Conservation (phyloP, 2,888 invertebrate genomes). For the Helicoverpa assulta region DNA sequence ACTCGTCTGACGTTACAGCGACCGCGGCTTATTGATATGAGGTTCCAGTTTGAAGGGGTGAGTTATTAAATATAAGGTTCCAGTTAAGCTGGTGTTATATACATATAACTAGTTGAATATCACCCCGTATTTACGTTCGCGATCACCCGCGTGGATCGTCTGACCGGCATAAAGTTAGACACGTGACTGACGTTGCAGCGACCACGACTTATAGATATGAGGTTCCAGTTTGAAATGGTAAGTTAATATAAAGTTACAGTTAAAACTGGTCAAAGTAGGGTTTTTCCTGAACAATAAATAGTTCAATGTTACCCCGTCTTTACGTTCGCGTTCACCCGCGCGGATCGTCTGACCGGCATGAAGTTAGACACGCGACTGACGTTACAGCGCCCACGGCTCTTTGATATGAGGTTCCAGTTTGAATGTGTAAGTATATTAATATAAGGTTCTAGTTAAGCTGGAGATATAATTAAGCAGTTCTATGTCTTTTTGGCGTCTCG, state of each 20-base stretch:
- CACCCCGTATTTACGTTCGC: slow-evolving; percentile 86
- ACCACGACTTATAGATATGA: slow-evolving; percentile 91
- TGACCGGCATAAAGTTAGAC: slow-evolving; percentile 91
- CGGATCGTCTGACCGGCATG: slow-evolving; percentile 91
- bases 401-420: slow-evolving; percentile 92
- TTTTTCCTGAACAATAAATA: too few relatives aligned
- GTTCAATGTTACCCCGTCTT: slow-evolving; percentile 92
- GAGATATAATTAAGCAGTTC: too few relatives aligned
- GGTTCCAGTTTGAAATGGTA: slow-evolving; percentile 90
- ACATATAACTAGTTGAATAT: too few relatives aligned
- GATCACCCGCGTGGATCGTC: slow-evolving; percentile 91
- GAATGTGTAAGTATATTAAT: too few relatives aligned
- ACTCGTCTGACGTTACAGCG: slow-evolving; percentile 91
- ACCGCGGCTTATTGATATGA: slow-evolving; percentile 91
- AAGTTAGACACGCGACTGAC: slow-evolving; percentile 91
- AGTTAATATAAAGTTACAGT: slow-evolving; percentile 43
- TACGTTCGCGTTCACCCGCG: slow-evolving; percentile 90
- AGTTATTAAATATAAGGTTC: slow-evolving; percentile 51
- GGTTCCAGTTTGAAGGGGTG: slow-evolving; percentile 90
- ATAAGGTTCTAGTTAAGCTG: too few relatives aligned
- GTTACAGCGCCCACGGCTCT: slow-evolving; percentile 91
- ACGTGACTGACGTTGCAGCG: slow-evolving; percentile 91
- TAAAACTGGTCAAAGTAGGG: too few relatives aligned
- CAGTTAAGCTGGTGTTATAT: too few relatives aligned
- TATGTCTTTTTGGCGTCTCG: too few relatives aligned